phyloP scores from a whole-genome alignment of 2,888 invertebrate species.

The Ochropleura leucogaster region DNA sequence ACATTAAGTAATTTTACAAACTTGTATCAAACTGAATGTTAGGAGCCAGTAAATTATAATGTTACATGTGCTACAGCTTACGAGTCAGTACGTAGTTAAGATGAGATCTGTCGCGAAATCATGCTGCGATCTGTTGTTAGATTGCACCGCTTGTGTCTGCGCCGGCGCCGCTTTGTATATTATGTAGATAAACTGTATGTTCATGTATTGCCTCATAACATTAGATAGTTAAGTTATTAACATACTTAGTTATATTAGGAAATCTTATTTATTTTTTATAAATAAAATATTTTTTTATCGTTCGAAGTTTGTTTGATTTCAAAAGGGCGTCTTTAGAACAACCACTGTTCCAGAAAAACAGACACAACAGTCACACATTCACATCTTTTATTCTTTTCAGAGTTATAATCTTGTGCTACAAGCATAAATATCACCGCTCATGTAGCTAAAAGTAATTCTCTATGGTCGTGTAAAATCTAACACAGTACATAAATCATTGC shows the following conservation, averaged over 20 bases:
- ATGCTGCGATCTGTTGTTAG: constrained; percentile 36
- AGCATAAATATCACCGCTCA: not conserved
- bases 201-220: constrained; percentile 77
- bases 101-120: constrained; percentile 24
- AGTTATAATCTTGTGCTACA: not conserved
- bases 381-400: not conserved
- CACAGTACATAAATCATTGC: constrained; percentile 10
- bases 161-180: constrained; percentile 44
- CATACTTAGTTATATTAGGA: constrained; percentile 66
- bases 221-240: constrained; percentile 75
- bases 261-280: constrained; percentile 72
- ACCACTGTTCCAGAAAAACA: not conserved
- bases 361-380: not conserved
- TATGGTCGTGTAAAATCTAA: not conserved
- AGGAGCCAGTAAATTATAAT: not conserved
- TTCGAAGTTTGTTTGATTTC: constrained; percentile 27
- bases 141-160: constrained; percentile 15
- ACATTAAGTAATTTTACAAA: not conserved
- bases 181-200: constrained; percentile 56
- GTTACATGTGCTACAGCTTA: constrained; percentile 14
- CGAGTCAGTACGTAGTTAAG: constrained; percentile 36
- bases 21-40: not conserved
- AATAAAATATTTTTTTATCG: constrained; percentile 62
- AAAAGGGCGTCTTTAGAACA: not conserved
- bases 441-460: constrained; percentile 5